Conservation (phyloP, 2,797 vertebrate species). For the Otus scops region DNA sequence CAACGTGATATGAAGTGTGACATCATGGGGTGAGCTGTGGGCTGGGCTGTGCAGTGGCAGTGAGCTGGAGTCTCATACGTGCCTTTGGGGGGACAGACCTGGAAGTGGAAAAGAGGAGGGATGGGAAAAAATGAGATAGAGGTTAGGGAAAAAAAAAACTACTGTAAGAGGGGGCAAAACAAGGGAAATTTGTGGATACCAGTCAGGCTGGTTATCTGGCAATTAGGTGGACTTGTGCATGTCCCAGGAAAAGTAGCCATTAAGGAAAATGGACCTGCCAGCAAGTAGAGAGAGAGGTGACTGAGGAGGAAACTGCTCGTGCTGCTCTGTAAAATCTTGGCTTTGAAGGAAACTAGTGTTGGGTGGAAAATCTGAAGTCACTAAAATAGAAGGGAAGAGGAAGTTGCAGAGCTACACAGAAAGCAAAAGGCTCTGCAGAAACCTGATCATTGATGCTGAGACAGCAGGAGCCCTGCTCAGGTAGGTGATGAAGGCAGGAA, state of each 20-base stretch:
- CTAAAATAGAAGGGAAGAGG: background rate
- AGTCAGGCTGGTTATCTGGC: background rate
- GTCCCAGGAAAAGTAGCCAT: background rate
- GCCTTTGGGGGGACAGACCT: background rate
- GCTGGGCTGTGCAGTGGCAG: rapidly evolving
- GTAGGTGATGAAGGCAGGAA: background rate
- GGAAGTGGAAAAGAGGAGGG: background rate
- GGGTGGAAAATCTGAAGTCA: constrained; percentile 14
- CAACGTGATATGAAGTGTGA: background rate
- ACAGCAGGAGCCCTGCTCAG: background rate
- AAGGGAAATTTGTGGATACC: background rate
- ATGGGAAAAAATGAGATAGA: background rate
- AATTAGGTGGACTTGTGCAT: rapidly evolving
- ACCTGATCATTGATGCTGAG: rapidly evolving
- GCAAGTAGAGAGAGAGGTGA: background rate
- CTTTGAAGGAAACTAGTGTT: background rate
- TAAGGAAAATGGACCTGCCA: background rate
- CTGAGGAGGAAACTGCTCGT: background rate
- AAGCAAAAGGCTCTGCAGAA: background rate
- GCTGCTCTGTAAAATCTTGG: background rate
- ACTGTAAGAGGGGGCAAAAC: rapidly evolving
- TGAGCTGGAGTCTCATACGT: background rate
- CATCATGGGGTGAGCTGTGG: background rate
- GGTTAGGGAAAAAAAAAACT: background rate
- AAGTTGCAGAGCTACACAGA: background rate